phyloP scores from a whole-genome alignment of 2,113 vertebrate genomes.

The Phycodurus eques region DNA sequence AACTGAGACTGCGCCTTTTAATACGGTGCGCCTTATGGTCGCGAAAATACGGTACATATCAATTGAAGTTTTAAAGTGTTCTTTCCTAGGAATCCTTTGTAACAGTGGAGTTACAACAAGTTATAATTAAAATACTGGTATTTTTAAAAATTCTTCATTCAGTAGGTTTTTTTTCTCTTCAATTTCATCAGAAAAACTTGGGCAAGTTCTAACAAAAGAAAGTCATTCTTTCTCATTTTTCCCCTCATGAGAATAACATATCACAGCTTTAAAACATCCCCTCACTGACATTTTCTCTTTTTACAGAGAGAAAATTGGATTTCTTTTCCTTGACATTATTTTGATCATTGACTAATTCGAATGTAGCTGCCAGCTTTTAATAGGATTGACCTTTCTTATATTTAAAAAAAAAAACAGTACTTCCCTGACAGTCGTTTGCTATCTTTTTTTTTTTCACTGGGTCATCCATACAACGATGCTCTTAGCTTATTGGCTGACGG shows the following conservation, averaged over 20 bases:
- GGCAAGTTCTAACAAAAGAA: constrained; percentile 7
- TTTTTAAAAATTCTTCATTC: not conserved
- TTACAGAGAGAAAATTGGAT: not conserved
- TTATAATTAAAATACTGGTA: not conserved
- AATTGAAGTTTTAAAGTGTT: not conserved
- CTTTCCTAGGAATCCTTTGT: not conserved
- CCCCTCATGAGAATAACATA: not conserved
- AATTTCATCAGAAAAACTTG: not conserved
- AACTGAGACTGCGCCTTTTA: no score
- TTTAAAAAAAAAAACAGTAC: constrained; percentile 9
- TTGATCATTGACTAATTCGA: constrained; percentile 34
- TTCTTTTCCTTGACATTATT: constrained; percentile 12
- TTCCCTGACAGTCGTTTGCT: not conserved
- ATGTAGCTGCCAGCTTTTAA: constrained; percentile 25
- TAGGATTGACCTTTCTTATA: constrained; percentile 9
- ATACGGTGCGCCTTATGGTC: no score
- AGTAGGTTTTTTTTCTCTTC: not conserved
- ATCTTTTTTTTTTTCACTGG: not conserved
- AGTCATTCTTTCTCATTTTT: not conserved
- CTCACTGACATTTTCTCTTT: constrained; percentile 8
- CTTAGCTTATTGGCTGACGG: constrained; percentile 3
- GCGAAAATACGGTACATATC: no score
- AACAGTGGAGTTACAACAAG: not conserved
- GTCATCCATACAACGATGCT: not conserved
- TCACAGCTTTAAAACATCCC: not conserved